phyloP scores from a whole-genome alignment of 2,888 invertebrate species.

The Augiades crinisus region DNA sequence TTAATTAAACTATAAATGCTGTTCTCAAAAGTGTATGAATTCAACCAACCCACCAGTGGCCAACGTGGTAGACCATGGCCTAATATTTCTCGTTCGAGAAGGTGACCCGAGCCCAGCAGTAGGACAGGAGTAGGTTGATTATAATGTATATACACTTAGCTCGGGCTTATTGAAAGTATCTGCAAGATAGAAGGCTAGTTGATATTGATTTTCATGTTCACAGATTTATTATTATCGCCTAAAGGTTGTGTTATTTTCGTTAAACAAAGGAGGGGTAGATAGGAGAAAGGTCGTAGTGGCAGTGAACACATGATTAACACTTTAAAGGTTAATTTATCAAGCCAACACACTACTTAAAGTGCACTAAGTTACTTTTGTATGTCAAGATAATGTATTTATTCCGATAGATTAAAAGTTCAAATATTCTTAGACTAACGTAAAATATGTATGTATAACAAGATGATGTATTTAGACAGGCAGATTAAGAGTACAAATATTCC shows the following conservation, averaged over 20 bases:
- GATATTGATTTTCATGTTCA: conserved; percentile 18
- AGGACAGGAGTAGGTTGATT: too few relatives aligned
- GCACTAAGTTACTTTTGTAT: background rate
- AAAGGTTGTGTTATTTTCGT: conserved; percentile 56
- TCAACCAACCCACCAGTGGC: too few relatives aligned
- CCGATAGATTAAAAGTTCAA: background rate
- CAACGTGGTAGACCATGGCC: too few relatives aligned
- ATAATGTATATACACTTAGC: background rate
- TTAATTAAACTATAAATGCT: too few relatives aligned
- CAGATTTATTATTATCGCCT: conserved; percentile 32
- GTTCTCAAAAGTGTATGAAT: too few relatives aligned
- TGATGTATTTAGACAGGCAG: background rate
- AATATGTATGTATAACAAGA: background rate
- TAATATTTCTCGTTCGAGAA: too few relatives aligned
- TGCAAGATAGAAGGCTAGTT: background rate
- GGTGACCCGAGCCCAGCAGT: too few relatives aligned
- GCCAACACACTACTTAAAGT: conserved; percentile 3
- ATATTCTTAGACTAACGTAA: too few relatives aligned
- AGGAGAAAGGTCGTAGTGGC: conserved; percentile 45
- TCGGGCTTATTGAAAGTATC: background rate
- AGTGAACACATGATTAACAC: conserved; percentile 33
- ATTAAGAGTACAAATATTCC: background rate
- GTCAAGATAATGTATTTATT: background rate
- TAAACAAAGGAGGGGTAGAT: conserved; percentile 51
- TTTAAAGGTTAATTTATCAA: conserved; percentile 20